Evolutionary conservation across 2,113 vertebrate species (phyloP), one percentile per base, ranked within the genome.

Genomic region (Hippocampus zosterae): DNA sequence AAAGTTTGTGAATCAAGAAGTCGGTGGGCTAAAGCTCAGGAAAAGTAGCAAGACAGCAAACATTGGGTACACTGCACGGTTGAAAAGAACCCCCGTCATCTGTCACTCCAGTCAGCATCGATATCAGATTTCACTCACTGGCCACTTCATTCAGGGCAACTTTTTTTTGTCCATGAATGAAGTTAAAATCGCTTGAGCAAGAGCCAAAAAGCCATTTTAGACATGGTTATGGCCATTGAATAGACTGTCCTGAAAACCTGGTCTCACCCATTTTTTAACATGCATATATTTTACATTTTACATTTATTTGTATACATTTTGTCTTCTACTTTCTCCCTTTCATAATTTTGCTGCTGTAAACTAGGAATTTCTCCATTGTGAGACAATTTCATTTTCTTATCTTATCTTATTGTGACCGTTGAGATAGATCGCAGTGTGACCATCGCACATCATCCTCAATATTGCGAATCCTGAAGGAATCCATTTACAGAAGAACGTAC

Each of bases 1-100:
- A 46, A 46, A 68, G 29, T 74, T 27, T 70, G 10, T 15, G 66
- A 66, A 70, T 70, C 60, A 46, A 62, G 71, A 23, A 18, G 15
- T 33, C 27, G 27, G 19, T 16, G 27, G 6, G 10, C 5, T 18
- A 25, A 25, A 11, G 10, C 25, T 23, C 1, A 8, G 56, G 11
- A 29, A 25, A 12, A 25, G 23, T 18, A 59, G 2, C 27, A 8
- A 6, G 25, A 29, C 25, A 29, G 13, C 25, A 59, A 6, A 29
- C 25, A 16, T 3, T 25, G 55, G 27, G 12, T 25, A 57, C 23
- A 25, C 15, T 56, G 9, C 23, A 29, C 8, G 10, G n/a, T 4
- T 57, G 3, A 13, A 57, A 11, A 25, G 33, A 57, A 4, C n/a
- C 4, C 4, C 11, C 4, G n/a, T 57, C 12, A 59, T 59, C 15